Base-by-base conservation (phyloP, 2,888 invertebrate species). In the Pharmacophagus antenor region DNA sequence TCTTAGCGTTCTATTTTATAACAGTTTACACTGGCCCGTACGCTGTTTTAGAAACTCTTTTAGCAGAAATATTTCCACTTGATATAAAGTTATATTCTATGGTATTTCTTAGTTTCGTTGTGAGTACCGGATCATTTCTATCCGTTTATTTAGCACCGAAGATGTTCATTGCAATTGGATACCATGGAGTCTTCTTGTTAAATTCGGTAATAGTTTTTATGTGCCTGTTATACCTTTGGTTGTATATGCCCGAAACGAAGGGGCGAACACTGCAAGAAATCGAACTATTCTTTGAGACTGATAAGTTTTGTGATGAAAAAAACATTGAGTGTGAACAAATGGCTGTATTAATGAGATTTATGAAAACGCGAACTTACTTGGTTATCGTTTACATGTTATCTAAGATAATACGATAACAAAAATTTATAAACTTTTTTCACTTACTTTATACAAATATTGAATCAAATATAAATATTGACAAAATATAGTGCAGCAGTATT, bases 241-340 rank as follows among this genome's bases (percentile, higher is more conserved):
- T 66, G 5, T 64, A 62, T 62, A 53, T 72, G 56, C 71, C 71
- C 1, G 71, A 72, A 58, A 72, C 70, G 2, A 70, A 69, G 56
- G 67, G 66, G 0, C 63, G 64, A 22, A 68, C 70, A 17, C 55
- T 72, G 27, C 70, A 69, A 53, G 71, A 73, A 64, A 70, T 71
- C 23, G 69, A 73, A 46, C 49, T 67, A 18, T 68, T 56, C 54
- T 67, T 70, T 48, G 67, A 65, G 27, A 15, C 10, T 4, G 10
- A 37, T 15, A 37, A 37, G 15, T 37, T 37, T 37, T 2, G 10
- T 37, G 10, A 37, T 15, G 12, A 7, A 37, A 37, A 7, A 15
- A 12, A 37, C 37, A 15, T 15, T 15, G 15, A 12, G 2, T 7
- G 15, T 15, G 37, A 37, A 10, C 37, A 37, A 37, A 12, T 10